Base-by-base conservation (phyloP, 1,140 invertebrate genomes). In the Penaeus vannamei region DNA sequence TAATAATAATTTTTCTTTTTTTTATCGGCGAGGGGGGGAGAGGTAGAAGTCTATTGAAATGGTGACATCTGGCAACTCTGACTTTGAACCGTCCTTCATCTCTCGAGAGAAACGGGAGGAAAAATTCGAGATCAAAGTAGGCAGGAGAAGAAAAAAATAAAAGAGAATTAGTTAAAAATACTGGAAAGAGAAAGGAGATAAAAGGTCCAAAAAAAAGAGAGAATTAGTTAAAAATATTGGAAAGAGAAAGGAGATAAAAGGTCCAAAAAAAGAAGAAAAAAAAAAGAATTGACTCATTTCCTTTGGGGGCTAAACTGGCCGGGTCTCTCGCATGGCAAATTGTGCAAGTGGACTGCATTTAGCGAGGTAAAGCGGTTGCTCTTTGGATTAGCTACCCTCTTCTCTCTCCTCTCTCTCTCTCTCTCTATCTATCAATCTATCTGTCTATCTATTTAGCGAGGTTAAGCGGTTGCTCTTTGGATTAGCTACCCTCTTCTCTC, bases 1-100 rank as follows among this genome's bases (percentile, higher is more conserved):
- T 22, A 46, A 32, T 79, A 32, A 46, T 46, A 46, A 32, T 79
- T 46, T 79, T 46, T 79, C 76, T 79, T 46, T 79, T 22, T 79
- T n/a, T n/a, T n/a, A n/a, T n/a, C n/a, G n/a, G n/a, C n/a, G n/a
- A n/a, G n/a, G n/a, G n/a, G n/a, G n/a, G n/a, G n/a, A n/a, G n/a
- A n/a, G n/a, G n/a, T n/a, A n/a, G n/a, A 2, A 42, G 36, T 42
- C 36, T 42, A 42, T 42, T 42, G 36, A 42, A 42, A 42, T 42
- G 36, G 36, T 42, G 36, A 42, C 36, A 42, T 42, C 36, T 42
- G 36, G 36, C 36, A 42, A 42, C 36, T 42, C 36, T 42, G 36
- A 42, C 36, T 42, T 42, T 42, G 36, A 42, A 4, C 36, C 36
- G 36, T 7, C 36, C 4, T 42, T 42, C 4, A 42, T 7, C 36